These are phyloP conservation scores for Osmerus mordax DNA, from an alignment of 2,113 vertebrate genomes.

Conservation along the genomic window DNA sequence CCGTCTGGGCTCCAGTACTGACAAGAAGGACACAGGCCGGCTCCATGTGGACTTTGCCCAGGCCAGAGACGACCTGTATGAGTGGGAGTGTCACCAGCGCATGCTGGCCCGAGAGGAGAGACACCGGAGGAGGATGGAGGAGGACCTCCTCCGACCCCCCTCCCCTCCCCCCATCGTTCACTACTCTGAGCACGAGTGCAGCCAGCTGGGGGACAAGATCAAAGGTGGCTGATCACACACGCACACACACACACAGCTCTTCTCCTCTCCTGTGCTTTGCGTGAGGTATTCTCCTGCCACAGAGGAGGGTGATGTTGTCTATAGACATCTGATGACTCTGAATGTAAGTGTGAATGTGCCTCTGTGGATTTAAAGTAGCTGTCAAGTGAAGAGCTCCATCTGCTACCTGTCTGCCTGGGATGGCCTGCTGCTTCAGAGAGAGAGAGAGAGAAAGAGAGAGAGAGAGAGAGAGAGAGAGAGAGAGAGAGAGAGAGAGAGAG, in stretches of 20 bases:
- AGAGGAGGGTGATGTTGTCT: background rate
- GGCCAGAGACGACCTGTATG: slow-evolving; percentile 92
- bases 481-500: background rate
- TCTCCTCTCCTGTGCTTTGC: background rate
- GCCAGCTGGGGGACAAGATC: slow-evolving; percentile 89
- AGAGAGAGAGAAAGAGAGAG: background rate
- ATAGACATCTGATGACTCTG: background rate
- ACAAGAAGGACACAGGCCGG: slow-evolving; percentile 91
- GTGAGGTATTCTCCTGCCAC: background rate
- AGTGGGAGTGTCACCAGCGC: slow-evolving; percentile 95
- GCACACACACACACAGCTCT: background rate
- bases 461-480: background rate
- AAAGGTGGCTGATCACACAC: slow-evolving; percentile 75
- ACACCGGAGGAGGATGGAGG: slow-evolving; percentile 85
- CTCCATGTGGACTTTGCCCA: slow-evolving; percentile 95
- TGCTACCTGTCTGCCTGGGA: background rate
- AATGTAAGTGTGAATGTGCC: slow-evolving; percentile 6
- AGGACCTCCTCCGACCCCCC: slow-evolving; percentile 83
- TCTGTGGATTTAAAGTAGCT: background rate
- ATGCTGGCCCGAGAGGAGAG: slow-evolving; percentile 91
- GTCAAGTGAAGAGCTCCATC: slow-evolving; percentile 1
- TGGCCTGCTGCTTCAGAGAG: background rate
- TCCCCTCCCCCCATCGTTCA: slow-evolving; percentile 92
- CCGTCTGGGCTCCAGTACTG: slow-evolving; percentile 91
- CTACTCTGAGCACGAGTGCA: slow-evolving; percentile 93